These are phyloP conservation scores for Drosophila ezoana DNA, from an alignment of 2,888 invertebrate species.

Conservation along the genomic window DNA sequence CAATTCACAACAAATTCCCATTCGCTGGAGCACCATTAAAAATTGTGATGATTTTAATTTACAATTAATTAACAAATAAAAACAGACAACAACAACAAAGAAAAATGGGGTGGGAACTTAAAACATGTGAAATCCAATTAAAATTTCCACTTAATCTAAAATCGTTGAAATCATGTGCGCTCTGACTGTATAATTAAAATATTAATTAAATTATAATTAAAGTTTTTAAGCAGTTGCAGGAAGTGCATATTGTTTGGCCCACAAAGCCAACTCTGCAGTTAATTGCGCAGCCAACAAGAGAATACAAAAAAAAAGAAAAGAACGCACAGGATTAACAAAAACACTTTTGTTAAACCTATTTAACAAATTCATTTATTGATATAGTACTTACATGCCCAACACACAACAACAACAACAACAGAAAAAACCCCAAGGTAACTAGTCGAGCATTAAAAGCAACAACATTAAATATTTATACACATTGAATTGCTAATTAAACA, in stretches of 20 bases:
- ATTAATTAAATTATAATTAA: slow-evolving; percentile 75
- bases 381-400: slow-evolving; percentile 9
- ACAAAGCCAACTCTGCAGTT: slow-evolving; percentile 51
- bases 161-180: slow-evolving; percentile 38
- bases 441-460: slow-evolving; percentile 26
- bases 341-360: slow-evolving; percentile 31
- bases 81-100: too few relatives aligned
- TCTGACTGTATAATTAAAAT: slow-evolving; percentile 65
- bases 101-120: background rate
- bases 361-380: slow-evolving; percentile 36
- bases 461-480: slow-evolving; percentile 50
- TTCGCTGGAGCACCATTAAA: background rate
- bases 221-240: slow-evolving; percentile 49
- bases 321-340: slow-evolving; percentile 19
- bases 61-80: background rate
- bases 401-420: slow-evolving; percentile 1
- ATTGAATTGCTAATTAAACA: slow-evolving; percentile 67
- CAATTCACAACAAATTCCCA: slow-evolving; percentile 2
- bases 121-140: slow-evolving; percentile 59
- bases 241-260: slow-evolving; percentile 44
- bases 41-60: slow-evolving; percentile 1
- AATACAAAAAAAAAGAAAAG: slow-evolving; percentile 22
- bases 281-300: slow-evolving; percentile 51
- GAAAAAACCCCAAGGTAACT: slow-evolving; percentile 11
- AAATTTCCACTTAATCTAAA: slow-evolving; percentile 57